phyloP scores from a whole-genome alignment of 2,113 vertebrate genomes.

The Sinocyclocheilus rhinocerous region DNA sequence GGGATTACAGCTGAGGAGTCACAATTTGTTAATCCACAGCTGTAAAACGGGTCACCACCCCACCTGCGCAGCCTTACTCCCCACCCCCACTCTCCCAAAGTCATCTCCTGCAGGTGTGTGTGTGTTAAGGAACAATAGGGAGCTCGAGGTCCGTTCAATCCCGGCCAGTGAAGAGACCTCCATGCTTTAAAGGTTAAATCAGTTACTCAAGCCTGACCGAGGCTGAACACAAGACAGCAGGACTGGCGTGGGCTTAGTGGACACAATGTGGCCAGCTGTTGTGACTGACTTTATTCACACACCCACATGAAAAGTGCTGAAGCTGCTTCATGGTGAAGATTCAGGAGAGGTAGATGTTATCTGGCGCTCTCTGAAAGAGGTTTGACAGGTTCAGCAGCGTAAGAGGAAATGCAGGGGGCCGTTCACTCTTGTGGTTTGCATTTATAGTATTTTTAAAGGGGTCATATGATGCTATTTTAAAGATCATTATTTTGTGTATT shows the following conservation, averaged over 20 bases:
- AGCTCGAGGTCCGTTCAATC: slow-evolving; percentile 59
- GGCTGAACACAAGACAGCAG: slow-evolving; percentile 25
- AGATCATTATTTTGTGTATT: too few relatives aligned
- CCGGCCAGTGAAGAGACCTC: slow-evolving; percentile 68
- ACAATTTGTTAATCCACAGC: slow-evolving; percentile 70
- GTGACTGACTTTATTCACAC: slow-evolving; percentile 16
- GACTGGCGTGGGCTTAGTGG: slow-evolving; percentile 24
- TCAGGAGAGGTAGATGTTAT: slow-evolving; percentile 29
- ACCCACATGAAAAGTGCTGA: slow-evolving; percentile 25
- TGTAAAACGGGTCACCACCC: slow-evolving; percentile 49
- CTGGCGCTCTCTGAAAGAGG: not conserved
- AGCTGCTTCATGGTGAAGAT: not conserved
- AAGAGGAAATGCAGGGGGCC: not conserved
- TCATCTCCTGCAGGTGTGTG: slow-evolving; percentile 38
- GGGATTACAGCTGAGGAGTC: slow-evolving; percentile 60
- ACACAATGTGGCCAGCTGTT: slow-evolving; percentile 41
- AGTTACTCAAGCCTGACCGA: slow-evolving; percentile 77
- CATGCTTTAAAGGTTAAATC: slow-evolving; percentile 60
- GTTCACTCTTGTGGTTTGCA: not conserved
- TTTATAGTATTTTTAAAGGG: slow-evolving; percentile 8
- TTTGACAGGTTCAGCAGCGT: slow-evolving; percentile 29
- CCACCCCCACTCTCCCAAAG: slow-evolving; percentile 6
- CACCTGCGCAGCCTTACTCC: slow-evolving; percentile 33
- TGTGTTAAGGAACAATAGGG: slow-evolving; percentile 63
- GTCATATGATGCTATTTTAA: too few relatives aligned